Evolutionary conservation across 1,140 invertebrate genomes (phyloP).

Genomic region (Bombus terrestris): DNA sequence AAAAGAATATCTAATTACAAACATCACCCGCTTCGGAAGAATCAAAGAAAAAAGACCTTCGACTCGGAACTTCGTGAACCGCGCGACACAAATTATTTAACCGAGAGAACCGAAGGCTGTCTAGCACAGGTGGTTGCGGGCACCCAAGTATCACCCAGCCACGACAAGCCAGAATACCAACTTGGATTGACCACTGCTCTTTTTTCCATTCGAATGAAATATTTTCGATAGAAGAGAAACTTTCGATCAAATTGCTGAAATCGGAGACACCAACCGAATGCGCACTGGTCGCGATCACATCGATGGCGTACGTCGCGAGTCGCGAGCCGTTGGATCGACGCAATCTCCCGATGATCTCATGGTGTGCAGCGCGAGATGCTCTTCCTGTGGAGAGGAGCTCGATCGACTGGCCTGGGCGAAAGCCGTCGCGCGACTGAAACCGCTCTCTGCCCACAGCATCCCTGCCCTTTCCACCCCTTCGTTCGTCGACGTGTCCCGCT

Average conservation of each 20-base stretch:
- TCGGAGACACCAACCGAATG: conserved; percentile 8
- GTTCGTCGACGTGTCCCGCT: conserved; percentile 33
- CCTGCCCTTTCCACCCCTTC: conserved; percentile 53
- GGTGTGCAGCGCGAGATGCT: not conserved
- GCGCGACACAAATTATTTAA: no score
- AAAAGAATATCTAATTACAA: no score
- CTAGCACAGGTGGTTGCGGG: no score
- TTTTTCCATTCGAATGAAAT: no score
- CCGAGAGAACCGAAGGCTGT: no score
- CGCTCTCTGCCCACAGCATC: conserved; percentile 69
- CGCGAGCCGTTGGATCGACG: conserved; percentile 13
- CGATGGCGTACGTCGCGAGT: not conserved
- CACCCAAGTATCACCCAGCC: no score
- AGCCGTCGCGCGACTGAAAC: conserved; percentile 79
- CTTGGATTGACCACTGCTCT: no score
- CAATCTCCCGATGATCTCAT: not conserved
- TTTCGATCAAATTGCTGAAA: not conserved
- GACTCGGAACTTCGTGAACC: no score
- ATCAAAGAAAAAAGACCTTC: no score
- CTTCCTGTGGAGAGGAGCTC: conserved; percentile 44
- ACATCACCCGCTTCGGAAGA: no score
- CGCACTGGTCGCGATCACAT: conserved; percentile 15
- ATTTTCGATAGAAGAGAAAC: not conserved
- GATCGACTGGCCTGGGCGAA: conserved; percentile 74
- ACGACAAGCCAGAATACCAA: no score